Conservation (phyloP, 1,140 invertebrate species). For the Papilio dardanus region DNA sequence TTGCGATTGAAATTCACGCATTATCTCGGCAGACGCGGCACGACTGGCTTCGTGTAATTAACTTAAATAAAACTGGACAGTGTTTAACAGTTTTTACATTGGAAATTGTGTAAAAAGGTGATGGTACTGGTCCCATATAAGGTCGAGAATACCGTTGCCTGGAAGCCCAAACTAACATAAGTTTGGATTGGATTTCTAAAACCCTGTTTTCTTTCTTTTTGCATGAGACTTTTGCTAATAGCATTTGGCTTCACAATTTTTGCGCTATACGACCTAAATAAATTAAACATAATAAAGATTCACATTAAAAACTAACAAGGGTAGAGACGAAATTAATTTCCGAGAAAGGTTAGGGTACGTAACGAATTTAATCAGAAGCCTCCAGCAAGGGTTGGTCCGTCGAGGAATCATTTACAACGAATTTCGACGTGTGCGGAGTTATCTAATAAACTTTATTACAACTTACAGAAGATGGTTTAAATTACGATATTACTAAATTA, state of each 20-base stretch:
- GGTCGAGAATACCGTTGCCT: background rate
- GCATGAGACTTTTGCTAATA: background rate
- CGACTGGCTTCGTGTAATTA: slow-evolving; percentile 27
- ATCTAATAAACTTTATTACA: slow-evolving; percentile 33
- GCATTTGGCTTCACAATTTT: background rate
- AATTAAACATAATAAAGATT: slow-evolving; percentile 28
- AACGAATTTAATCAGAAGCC: slow-evolving; percentile 26
- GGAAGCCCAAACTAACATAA: background rate
- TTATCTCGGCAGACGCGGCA: slow-evolving; percentile 24
- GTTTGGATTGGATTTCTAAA: background rate
- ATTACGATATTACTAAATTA: slow-evolving; percentile 23
- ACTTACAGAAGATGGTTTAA: slow-evolving; percentile 28
- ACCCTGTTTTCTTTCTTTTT: background rate
- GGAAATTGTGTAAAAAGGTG: background rate
- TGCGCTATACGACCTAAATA: background rate
- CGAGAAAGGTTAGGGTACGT: slow-evolving; percentile 34
- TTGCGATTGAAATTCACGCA: slow-evolving; percentile 36
- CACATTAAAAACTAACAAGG: slow-evolving; percentile 37
- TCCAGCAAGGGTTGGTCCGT: slow-evolving; percentile 31
- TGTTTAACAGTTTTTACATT: background rate
- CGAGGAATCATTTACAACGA: slow-evolving; percentile 31
- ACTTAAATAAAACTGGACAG: background rate
- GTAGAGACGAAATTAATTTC: slow-evolving; percentile 37
- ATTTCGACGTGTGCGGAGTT: slow-evolving; percentile 30
- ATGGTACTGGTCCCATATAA: background rate